phyloP scores from a whole-genome alignment of 92 coral and sea anemone species.

The Montipora capitata region DNA sequence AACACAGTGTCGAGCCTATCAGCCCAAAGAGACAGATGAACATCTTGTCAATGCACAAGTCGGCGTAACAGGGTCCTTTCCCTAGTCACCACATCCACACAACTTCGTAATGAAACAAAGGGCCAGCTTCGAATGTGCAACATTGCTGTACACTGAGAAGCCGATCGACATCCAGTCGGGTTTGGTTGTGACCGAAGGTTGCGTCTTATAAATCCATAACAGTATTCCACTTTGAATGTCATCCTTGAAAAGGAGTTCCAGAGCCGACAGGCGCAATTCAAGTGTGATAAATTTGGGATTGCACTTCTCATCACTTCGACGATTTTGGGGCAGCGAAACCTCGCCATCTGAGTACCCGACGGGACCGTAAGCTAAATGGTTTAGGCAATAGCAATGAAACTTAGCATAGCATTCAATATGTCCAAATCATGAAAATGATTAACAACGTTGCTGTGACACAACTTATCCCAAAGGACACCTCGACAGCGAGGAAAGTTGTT shows the following conservation, averaged over 20 bases:
- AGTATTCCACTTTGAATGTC: constrained; percentile 3
- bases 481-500: no score
- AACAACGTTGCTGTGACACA: not conserved
- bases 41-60: not conserved
- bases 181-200: not conserved
- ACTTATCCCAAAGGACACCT: not conserved
- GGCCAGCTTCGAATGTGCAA: not conserved
- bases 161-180: not conserved
- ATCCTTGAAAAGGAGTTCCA: constrained; percentile 16
- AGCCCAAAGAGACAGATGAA: no score
- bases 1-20: no score
- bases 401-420: not conserved
- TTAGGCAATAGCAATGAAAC: constrained; percentile 8
- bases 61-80: not conserved
- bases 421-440: not conserved
- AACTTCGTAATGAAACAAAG: constrained; percentile 2
- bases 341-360: constrained; percentile 4
- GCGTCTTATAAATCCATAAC: not conserved
- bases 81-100: constrained; percentile 14
- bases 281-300: not conserved
- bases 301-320: constrained; percentile 3
- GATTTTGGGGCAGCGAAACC: not conserved
- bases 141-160: not conserved
- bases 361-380: not conserved
- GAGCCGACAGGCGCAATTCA: constrained; percentile 15